phyloP scores from a whole-genome alignment of 2,797 vertebrate genomes.

The Streptopelia turtur region DNA sequence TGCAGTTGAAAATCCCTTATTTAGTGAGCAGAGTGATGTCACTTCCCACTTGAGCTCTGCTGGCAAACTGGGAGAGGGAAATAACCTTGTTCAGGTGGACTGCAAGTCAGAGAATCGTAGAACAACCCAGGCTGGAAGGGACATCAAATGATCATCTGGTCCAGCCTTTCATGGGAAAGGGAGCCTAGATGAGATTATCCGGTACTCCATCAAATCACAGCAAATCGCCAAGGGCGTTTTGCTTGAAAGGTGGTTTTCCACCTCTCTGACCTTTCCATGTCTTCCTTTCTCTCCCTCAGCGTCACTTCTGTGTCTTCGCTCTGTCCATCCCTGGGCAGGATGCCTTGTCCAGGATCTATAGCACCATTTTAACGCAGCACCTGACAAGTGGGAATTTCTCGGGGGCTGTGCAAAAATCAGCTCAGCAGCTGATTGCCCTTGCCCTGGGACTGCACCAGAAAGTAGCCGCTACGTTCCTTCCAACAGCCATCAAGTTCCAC shows the following conservation, averaged over 20 bases:
- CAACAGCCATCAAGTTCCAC: slow-evolving; percentile 95
- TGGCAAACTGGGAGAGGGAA: not conserved
- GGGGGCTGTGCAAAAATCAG: slow-evolving; percentile 79
- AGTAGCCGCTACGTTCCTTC: slow-evolving; percentile 87
- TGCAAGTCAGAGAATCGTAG: not conserved
- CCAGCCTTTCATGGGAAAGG: not conserved
- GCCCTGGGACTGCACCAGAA: slow-evolving; percentile 87
- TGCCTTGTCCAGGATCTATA: slow-evolving; percentile 91
- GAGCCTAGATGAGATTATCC: not conserved
- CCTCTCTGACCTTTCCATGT: not conserved
- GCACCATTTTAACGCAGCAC: slow-evolving; percentile 89
- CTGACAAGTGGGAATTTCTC: slow-evolving; percentile 81
- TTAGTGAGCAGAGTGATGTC: not conserved
- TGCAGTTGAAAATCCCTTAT: not conserved
- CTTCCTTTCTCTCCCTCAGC: slow-evolving; percentile 74
- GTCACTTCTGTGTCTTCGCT: slow-evolving; percentile 92
- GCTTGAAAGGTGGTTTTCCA: not conserved
- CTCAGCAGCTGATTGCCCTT: slow-evolving; percentile 82
- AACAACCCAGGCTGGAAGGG: not conserved
- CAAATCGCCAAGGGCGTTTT: not conserved
- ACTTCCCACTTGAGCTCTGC: not conserved
- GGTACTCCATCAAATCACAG: not conserved
- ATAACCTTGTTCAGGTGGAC: not conserved
- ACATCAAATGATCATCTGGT: not conserved
- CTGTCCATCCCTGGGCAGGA: slow-evolving; percentile 89